Evolutionary conservation across 2,888 invertebrate species (phyloP), one percentile per base, ranked within the genome.

Genomic region (Caenorhabditis zanzibari): DNA sequence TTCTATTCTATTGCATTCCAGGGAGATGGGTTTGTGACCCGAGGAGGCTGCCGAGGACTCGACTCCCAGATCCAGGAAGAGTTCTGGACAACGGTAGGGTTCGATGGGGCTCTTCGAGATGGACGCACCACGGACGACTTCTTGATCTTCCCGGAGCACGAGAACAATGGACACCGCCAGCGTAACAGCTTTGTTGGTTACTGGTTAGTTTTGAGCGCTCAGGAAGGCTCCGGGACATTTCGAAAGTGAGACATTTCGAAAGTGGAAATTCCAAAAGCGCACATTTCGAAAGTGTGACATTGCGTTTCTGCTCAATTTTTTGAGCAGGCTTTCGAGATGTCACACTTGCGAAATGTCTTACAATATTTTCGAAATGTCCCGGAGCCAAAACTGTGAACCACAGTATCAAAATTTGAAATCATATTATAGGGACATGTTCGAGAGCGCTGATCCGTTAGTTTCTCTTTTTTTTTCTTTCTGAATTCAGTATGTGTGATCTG

Each of bases 1-100:
- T n/a, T n/a, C n/a, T n/a, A n/a, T n/a, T n/a, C n/a, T n/a, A 26
- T 54, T 7, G 12, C 41, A 6, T 26, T 81, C 22, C 54, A 81
- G 81, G 58, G 75, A 6, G 75, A 81, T 12, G 81, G 81, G 6
- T 81, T 75, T 24, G 38, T 81, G 16, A 49, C 75, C 3, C 71
- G 61, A 38, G 66, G 80, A 6, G 74, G 74, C 0, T 80, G 83
- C 59, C 80, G 83, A 35, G 75, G 75, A 16, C 52, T 75, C 0
- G 75, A 84, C 24, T 47, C 72, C 5, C 82, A 86, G 79, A 88
- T 89, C 24, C 82, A 84, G 12, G 89, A 88, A 24, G 88, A 89
- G 49, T 89, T 88, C 58, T 89, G 89, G 89, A 86, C 88, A 7
- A 84, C 85, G 5, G 75, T 89, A 19, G 86, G 86, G n/a, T 87